Evolutionary conservation across 2,888 invertebrate genomes (phyloP).

Genomic region (Perizoma affinitatum): DNA sequence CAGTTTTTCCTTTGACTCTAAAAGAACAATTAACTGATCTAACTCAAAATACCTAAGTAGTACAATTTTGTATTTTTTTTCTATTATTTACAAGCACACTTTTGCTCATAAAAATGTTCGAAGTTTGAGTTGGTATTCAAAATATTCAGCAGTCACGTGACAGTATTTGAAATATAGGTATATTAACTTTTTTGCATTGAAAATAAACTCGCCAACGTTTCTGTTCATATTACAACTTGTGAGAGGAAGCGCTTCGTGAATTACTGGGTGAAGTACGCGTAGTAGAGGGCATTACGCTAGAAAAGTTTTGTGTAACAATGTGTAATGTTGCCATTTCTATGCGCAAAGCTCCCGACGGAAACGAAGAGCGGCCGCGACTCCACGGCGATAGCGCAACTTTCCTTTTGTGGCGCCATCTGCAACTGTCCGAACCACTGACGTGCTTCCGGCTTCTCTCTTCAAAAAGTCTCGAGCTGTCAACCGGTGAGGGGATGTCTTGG

Average conservation of each 20-base stretch:
- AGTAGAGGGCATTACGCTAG: slow-evolving; percentile 71
- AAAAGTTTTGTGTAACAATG: slow-evolving; percentile 81
- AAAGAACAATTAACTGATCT: no score
- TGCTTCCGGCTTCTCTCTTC: slow-evolving; percentile 78
- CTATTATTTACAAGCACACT: no score
- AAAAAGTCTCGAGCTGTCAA: slow-evolving; percentile 79
- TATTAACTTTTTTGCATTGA: slow-evolving; percentile 27
- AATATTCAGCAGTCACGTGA: slow-evolving; percentile 12
- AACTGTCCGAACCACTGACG: slow-evolving; percentile 77
- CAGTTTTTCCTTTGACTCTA: no score
- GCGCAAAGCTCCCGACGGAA: slow-evolving; percentile 74
- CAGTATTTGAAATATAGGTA: slow-evolving; percentile 12
- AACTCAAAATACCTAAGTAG: no score
- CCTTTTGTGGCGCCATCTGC: slow-evolving; percentile 80
- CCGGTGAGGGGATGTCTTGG: slow-evolving; percentile 69
- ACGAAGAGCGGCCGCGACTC: slow-evolving; percentile 57
- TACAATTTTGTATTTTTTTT: no score
- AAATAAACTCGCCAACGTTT: slow-evolving; percentile 48
- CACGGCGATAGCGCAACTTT: slow-evolving; percentile 63
- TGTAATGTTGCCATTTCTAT: slow-evolving; percentile 82
- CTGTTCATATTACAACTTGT: slow-evolving; percentile 66
- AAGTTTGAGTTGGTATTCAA: not conserved
- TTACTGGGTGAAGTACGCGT: slow-evolving; percentile 67
- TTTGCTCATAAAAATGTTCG: not conserved
- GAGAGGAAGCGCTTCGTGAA: slow-evolving; percentile 64